Conservation (phyloP, 2,113 vertebrate genomes). For the Taurulus bubalis region DNA sequence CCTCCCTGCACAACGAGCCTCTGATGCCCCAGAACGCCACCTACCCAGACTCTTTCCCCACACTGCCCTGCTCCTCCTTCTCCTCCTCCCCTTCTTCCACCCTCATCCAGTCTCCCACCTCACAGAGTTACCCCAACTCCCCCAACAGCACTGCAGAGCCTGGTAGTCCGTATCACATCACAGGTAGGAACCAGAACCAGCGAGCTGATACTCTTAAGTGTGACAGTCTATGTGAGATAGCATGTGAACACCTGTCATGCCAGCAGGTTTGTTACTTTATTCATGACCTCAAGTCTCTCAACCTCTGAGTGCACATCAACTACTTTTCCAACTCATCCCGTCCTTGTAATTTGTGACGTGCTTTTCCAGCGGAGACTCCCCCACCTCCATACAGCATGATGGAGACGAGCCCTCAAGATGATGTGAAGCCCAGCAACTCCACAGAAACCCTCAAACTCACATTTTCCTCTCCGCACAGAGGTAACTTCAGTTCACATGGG, state of each 20-base stretch:
- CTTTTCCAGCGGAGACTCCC: constrained; percentile 86
- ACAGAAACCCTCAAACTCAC: constrained; percentile 84
- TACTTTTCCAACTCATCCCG: neutral
- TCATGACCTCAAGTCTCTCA: neutral
- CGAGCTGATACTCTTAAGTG: neutral
- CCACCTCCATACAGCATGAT: constrained; percentile 89
- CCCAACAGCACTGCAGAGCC: constrained; percentile 90
- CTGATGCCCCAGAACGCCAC: constrained; percentile 98
- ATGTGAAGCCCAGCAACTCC: constrained; percentile 84
- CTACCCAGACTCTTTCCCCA: constrained; percentile 94
- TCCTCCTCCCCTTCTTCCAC: constrained; percentile 85
- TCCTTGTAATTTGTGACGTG: neutral
- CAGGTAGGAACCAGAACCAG: constrained; percentile 79
- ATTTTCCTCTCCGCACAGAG: constrained; percentile 87
- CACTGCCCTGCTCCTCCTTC: constrained; percentile 85
- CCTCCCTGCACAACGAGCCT: constrained; percentile 92
- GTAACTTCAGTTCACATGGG: constrained; percentile 61
- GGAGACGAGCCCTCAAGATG: constrained; percentile 85
- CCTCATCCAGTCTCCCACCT: constrained; percentile 87
- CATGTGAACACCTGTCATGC: neutral
- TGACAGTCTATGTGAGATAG: neutral
- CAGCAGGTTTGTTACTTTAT: neutral
- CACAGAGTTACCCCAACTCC: constrained; percentile 89
- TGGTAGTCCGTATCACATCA: constrained; percentile 90
- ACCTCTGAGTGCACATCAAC: neutral